Conservation (phyloP, 2,113 vertebrate species). For the Chunga burmeisteri region DNA sequence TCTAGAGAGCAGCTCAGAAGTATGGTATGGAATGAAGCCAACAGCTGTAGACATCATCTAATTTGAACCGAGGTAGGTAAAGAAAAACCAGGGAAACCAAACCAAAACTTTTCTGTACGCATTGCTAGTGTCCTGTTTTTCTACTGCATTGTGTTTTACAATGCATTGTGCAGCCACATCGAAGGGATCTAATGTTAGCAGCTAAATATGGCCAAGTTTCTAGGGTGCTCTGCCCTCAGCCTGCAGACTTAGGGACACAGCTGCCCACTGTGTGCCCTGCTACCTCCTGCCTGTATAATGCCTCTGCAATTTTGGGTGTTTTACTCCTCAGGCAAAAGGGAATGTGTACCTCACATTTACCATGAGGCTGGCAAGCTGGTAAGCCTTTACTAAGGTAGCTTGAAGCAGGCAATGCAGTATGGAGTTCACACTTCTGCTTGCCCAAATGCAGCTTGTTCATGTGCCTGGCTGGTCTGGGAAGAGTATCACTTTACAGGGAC, state of each 20-base stretch:
- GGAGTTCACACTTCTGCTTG: background rate
- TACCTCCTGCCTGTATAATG: background rate
- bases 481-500: background rate
- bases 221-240: background rate
- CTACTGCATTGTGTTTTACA: background rate
- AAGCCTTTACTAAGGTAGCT: background rate
- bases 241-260: background rate
- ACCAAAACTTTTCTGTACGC: background rate
- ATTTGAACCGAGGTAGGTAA: background rate
- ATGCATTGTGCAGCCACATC: background rate
- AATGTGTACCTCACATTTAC: background rate
- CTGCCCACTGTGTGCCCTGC: background rate
- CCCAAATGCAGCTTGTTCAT: background rate
- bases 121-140: background rate
- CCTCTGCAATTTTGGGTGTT: background rate
- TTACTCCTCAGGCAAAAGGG: background rate
- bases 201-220: background rate
- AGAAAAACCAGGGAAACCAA: background rate
- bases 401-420: too few species aligned
- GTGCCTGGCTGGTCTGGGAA: background rate
- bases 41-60: background rate
- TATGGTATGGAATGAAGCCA: constrained; percentile 11
- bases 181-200: background rate
- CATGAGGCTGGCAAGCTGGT: background rate
- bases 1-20: background rate